A percentile compares a stretch with the other conserved stretches of the same genome.
Evolutionary conservation across 2,888 invertebrate genomes (phyloP).

Genomic region (Alentia gelatinosa): DNA sequence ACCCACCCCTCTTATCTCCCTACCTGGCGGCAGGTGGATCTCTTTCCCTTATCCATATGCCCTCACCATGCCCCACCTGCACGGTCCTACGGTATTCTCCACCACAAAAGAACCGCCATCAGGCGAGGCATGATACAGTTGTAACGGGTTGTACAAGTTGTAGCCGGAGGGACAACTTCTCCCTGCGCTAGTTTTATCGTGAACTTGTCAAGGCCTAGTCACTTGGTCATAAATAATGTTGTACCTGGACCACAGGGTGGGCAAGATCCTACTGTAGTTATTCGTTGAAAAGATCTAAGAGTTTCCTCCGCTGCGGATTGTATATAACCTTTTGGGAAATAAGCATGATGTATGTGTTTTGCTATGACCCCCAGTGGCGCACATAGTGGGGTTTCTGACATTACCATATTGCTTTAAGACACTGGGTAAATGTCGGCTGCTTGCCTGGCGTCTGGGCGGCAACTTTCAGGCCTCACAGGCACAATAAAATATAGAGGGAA

Average conservation of each 20-base stretch:
- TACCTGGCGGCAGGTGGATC: neutral
- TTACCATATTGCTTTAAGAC: slow-evolving; percentile 19
- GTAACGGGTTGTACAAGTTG: neutral
- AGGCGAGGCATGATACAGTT: neutral
- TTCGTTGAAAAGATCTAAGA: slow-evolving; percentile 8
- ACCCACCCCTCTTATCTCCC: neutral
- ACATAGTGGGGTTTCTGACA: neutral
- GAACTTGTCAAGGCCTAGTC: neutral
- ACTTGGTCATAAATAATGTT: neutral
- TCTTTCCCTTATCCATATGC: neutral
- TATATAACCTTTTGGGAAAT: neutral
- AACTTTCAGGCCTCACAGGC: neutral
- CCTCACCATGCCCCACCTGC: neutral
- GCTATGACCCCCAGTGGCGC: neutral
- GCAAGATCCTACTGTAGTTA: neutral
- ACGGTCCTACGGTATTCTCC: neutral
- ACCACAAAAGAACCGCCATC: neutral
- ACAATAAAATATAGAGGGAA: neutral
- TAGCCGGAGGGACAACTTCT: neutral
- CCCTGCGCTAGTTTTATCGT: slow-evolving; percentile 9
- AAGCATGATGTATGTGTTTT: neutral
- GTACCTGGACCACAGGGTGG: neutral
- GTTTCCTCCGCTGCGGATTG: neutral
- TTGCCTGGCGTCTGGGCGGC: neutral
- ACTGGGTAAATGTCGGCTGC: neutral